Evolutionary conservation across 2,113 vertebrate genomes (phyloP).

Genomic region (Crocuta crocuta): DNA sequence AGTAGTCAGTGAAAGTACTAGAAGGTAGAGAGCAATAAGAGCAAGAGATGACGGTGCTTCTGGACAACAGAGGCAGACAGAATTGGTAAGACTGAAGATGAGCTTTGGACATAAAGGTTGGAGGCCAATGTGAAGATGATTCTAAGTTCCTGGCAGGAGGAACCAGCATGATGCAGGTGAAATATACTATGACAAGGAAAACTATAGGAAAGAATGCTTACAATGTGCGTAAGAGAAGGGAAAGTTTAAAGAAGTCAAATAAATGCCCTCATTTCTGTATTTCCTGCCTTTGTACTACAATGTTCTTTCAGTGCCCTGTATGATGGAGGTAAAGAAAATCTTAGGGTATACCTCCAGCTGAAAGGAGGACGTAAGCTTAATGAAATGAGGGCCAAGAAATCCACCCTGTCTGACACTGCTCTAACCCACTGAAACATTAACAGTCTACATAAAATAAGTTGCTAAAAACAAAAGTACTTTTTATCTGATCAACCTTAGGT

Average conservation of each 20-base stretch:
- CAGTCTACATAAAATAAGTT: neutral
- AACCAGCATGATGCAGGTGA: neutral
- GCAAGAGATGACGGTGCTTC: neutral
- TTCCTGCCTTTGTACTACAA: neutral
- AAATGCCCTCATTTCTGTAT: neutral
- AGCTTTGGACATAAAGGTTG: neutral
- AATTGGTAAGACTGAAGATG: neutral
- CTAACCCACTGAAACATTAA: neutral
- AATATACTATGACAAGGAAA: neutral
- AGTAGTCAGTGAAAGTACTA: neutral
- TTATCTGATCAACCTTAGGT: neutral
- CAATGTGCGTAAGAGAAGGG: neutral
- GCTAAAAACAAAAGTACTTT: neutral
- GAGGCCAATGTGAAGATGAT: neutral
- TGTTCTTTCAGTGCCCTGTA: neutral
- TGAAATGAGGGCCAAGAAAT: neutral
- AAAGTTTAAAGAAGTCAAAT: neutral
- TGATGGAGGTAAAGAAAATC: neutral
- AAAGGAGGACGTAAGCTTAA: neutral
- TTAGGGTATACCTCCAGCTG: neutral
- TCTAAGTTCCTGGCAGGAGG: neutral
- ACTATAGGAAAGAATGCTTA: neutral
- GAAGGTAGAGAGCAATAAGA: neutral
- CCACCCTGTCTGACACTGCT: neutral
- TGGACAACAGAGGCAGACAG: neutral